phyloP scores from a whole-genome alignment of 2,888 invertebrate genomes.

The Aspidapion aeneum region DNA sequence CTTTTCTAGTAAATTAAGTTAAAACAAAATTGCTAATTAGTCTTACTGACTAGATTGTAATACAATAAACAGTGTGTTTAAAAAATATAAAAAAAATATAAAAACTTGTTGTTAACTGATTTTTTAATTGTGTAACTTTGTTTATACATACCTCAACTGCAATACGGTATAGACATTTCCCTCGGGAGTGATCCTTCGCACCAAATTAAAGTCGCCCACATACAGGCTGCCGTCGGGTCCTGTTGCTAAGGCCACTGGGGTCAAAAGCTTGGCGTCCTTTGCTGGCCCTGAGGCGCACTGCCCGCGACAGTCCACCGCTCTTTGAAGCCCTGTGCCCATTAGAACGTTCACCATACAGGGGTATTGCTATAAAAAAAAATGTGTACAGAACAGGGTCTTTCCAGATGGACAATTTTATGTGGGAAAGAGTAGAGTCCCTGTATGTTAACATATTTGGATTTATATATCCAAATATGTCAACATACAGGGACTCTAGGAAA shows the following conservation, averaged over 20 bases:
- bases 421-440: no score
- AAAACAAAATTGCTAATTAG: no score
- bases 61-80: no score
- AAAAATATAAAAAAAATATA: no score
- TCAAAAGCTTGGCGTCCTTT: constrained; percentile 81
- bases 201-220: constrained; percentile 95
- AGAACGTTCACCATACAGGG: constrained; percentile 87
- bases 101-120: no score
- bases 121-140: no score
- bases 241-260: constrained; percentile 91
- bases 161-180: constrained; percentile 87
- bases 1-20: no score
- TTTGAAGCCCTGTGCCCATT: constrained; percentile 81
- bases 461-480: no score
- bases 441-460: no score
- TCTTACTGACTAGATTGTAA: no score
- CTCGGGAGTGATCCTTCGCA: constrained; percentile 85
- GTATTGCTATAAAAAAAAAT: constrained; percentile 60
- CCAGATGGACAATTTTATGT: no score
- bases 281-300: constrained; percentile 77
- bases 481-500: no score
- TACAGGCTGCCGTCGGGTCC: constrained; percentile 96
- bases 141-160: constrained; percentile 82
- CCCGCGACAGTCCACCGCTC: constrained; percentile 82
- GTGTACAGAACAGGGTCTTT: neutral